phyloP scores from a whole-genome alignment of 2,797 vertebrate species.

The Anabacerthia variegaticeps region DNA sequence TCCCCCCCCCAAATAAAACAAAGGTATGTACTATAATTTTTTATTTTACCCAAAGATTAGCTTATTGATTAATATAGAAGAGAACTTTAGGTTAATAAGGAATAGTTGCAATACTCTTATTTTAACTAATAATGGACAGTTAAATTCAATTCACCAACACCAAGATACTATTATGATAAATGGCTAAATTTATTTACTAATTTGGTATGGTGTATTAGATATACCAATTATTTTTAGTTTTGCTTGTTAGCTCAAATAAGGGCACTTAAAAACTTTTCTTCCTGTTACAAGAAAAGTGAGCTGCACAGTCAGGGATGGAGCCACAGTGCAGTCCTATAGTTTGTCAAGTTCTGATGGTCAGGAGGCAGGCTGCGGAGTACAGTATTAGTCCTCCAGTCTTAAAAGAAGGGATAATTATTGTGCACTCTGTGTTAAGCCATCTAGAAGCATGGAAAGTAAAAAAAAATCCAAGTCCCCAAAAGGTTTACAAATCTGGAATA shows the following conservation, averaged over 20 bases:
- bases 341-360: background rate
- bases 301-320: accelerated
- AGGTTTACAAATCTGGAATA: constrained; percentile 25
- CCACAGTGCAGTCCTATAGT: background rate
- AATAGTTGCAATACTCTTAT: background rate
- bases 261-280: background rate
- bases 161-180: background rate
- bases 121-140: background rate
- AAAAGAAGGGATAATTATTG: background rate
- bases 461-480: background rate
- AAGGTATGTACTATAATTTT: background rate
- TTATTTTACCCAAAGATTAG: background rate
- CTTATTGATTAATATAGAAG: background rate
- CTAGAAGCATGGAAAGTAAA: background rate
- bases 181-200: background rate
- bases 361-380: background rate
- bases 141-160: background rate
- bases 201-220: background rate
- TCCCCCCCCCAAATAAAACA: background rate
- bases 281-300: background rate
- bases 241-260: background rate
- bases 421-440: background rate
- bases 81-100: background rate
- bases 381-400: background rate
- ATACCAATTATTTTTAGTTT: background rate